A percentile compares a stretch with the other conserved stretches of the same genome.
Evolutionary conservation across 2,113 vertebrate genomes (phyloP).

Genomic region (Clarias magur): DNA sequence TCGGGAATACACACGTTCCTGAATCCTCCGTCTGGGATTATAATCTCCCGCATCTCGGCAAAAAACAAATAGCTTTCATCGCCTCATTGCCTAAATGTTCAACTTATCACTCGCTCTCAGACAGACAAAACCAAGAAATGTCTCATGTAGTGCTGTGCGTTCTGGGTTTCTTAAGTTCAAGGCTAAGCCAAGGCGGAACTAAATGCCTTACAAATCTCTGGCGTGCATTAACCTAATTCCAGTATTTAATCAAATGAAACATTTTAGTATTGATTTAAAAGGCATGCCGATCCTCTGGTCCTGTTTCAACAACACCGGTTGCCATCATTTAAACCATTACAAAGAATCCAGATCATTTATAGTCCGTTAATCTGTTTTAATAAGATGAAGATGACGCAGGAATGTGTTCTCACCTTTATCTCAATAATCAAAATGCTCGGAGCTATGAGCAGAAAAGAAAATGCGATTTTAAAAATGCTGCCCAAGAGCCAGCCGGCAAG

Average conservation of each 20-base stretch:
- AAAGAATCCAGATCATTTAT: neutral
- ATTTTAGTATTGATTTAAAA: slow-evolving; percentile 8
- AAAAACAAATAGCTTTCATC: slow-evolving; percentile 21
- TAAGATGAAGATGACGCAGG: neutral
- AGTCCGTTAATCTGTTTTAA: too few species aligned
- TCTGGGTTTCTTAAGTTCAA: neutral
- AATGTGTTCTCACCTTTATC: neutral
- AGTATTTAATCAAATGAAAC: slow-evolving; percentile 34
- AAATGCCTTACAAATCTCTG: neutral
- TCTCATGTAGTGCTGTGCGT: neutral
- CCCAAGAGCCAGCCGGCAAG: neutral
- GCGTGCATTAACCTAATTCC: slow-evolving; percentile 1
- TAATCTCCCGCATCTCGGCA: slow-evolving; percentile 30
- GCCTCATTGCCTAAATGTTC: neutral
- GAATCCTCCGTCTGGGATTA: slow-evolving; percentile 8
- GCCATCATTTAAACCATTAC: neutral
- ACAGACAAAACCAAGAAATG: slow-evolving; percentile 11
- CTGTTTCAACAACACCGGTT: neutral
- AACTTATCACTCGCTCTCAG: neutral
- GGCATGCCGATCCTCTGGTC: neutral
- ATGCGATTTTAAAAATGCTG: neutral
- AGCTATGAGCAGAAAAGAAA: neutral
- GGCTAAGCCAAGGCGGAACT: neutral
- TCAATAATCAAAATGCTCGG: neutral
- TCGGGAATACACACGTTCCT: slow-evolving; percentile 31